Conservation (phyloP, 2,797 vertebrate species). For the Bovichtus diacanthus region DNA sequence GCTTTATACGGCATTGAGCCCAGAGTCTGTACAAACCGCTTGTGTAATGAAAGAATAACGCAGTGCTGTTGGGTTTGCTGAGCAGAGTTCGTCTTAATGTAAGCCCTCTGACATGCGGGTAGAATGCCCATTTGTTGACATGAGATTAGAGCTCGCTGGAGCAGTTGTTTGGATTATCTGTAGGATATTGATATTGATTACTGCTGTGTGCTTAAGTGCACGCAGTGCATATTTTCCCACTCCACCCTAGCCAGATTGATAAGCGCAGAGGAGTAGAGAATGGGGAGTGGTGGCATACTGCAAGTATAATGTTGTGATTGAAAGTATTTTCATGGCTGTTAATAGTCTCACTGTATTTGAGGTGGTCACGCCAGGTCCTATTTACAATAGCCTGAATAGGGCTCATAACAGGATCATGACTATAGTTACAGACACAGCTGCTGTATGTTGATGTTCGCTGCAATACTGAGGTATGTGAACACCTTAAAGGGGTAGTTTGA, state of each 20-base stretch:
- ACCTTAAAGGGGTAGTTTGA: neutral
- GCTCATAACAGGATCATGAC: neutral
- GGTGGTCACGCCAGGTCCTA: neutral
- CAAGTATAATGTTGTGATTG: constrained; percentile 6
- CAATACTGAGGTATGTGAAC: neutral
- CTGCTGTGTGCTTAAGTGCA: constrained; percentile 28
- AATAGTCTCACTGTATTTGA: constrained; percentile 8
- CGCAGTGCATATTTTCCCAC: constrained; percentile 44
- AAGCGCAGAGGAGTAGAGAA: constrained; percentile 32
- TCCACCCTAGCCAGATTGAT: constrained; percentile 29
- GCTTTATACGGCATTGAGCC: constrained; percentile 45
- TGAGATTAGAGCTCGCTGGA: constrained; percentile 50
- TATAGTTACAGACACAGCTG: neutral
- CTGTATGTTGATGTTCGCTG: neutral
- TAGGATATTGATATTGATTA: constrained; percentile 68
- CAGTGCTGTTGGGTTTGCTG: constrained; percentile 3
- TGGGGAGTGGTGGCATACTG: constrained; percentile 18
- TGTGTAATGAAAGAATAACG: constrained; percentile 51
- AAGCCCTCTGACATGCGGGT: constrained; percentile 43
- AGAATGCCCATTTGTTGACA: constrained; percentile 59
- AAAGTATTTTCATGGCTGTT: constrained; percentile 20
- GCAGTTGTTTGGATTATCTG: constrained; percentile 58
- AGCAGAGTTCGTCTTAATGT: constrained; percentile 32
- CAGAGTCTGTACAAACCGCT: constrained; percentile 39
- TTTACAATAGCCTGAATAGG: constrained; percentile 20